Base-by-base conservation (phyloP, 2,113 vertebrate species). In the Seriola quinqueradiata region DNA sequence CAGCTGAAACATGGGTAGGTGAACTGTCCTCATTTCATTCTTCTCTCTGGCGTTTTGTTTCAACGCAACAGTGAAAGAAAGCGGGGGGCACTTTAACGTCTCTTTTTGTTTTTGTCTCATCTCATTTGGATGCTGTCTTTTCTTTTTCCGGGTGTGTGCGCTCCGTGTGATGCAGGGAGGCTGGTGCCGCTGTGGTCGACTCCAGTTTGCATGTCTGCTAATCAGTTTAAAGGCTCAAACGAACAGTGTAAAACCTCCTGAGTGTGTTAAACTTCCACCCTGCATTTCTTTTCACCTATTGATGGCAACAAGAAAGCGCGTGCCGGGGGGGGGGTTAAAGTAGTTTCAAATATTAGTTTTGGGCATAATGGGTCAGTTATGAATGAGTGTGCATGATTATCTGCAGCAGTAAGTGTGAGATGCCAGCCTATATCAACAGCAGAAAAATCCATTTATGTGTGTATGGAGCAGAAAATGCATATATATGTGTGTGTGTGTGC, bases 1-100 rank as follows among this genome's bases (percentile, higher is more conserved):
- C 3, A 75, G 64, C 82, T 32, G 21, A 13, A 87, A 69, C 55
- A 92, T 92, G 90, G 87, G 89, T 88, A 77, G 3, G 86, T 19
- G 11, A 61, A 32, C 55, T 48, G 0, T 14, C 40, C 16, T 36
- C 14, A 42, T 10, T 42, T 2, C 40, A 42, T 8, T 42, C 19
- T 42, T 13, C 0, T 4, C 2, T 28, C 28, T 19, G 42, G 4
- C 32, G 8, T 42, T 36, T 46, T 17, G 1, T 6, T 50, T 77
- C 38, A 52, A 1, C 12, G 28, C 1, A 2, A 28, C 28, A 0
- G 4, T 1, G 1, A 1, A 48, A 34, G 5, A 21, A 69, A 52
- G 38, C n/a, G 28, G 28, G 14, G 52, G n/a, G 57, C 59, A 40
- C 10, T 48, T 17, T 46, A 16, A 5, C 0, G 21, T n/a, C 19